These are phyloP conservation scores for Drosophila gunungcola DNA, from an alignment of 1,140 invertebrate genomes.

Conservation along the genomic window DNA sequence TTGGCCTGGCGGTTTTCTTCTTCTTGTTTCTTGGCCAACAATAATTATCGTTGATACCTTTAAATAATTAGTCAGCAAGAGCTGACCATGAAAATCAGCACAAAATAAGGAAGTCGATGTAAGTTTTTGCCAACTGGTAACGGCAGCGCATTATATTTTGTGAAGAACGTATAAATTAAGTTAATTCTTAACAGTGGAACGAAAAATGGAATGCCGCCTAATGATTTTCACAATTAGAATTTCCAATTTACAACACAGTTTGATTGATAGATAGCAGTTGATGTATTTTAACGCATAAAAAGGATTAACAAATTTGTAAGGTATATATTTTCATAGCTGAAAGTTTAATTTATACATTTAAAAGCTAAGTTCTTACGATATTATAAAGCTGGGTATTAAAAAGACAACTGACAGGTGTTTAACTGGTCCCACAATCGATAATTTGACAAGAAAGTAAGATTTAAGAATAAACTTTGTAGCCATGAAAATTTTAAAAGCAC, in stretches of 20 bases:
- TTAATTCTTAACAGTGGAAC: background rate
- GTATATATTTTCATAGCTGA: too few relatives aligned
- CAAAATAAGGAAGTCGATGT: slow-evolving; percentile 32
- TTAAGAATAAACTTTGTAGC: background rate
- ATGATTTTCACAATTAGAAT: background rate
- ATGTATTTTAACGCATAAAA: too few relatives aligned
- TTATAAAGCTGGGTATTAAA: too few relatives aligned
- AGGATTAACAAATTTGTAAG: too few relatives aligned
- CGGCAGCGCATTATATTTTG: slow-evolving; percentile 7
- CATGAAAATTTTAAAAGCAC: background rate
- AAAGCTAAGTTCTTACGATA: too few relatives aligned
- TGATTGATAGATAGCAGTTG: too few relatives aligned
- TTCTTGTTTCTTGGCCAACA: slow-evolving; percentile 21
- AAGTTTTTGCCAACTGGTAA: slow-evolving; percentile 20
- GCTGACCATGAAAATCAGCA: slow-evolving; percentile 59
- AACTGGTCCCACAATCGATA: too few relatives aligned
- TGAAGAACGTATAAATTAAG: background rate
- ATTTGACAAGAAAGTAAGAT: too few relatives aligned
- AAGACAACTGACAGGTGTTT: too few relatives aligned
- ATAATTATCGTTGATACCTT: slow-evolving; percentile 42
- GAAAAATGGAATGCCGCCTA: background rate
- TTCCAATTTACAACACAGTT: background rate
- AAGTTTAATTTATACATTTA: too few relatives aligned
- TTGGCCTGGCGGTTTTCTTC: slow-evolving; percentile 30
- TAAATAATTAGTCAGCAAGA: slow-evolving; percentile 60